Evolutionary conservation across 2,888 invertebrate species (phyloP).

Genomic region (Apamea sordens): DNA sequence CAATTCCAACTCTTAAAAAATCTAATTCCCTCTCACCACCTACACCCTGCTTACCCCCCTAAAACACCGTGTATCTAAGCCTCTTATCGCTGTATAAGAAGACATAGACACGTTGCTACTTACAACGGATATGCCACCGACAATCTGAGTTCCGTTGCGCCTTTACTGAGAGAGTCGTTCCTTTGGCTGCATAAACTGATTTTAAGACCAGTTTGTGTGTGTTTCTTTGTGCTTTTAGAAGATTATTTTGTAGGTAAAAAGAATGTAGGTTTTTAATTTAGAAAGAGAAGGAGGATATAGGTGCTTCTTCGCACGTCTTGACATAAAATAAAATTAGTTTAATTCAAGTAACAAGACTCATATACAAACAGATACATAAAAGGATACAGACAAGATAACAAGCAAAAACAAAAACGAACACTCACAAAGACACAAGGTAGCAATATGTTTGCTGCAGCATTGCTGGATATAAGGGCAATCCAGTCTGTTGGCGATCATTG

Average conservation of each 20-base stretch:
- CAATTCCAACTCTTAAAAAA: background rate
- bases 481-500: no score
- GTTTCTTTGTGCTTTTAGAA: constrained; percentile 1
- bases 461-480: no score
- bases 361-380: no score
- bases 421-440: no score
- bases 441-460: no score
- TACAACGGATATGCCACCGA: constrained; percentile 70
- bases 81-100: constrained; percentile 26
- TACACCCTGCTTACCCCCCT: background rate
- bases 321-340: no score
- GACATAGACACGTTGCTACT: constrained; percentile 26
- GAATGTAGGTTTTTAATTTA: background rate
- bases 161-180: constrained; percentile 47
- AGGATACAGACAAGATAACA: no score
- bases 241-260: background rate
- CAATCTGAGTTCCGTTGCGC: constrained; percentile 68
- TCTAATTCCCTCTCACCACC: background rate
- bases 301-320: background rate
- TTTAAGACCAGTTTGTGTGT: constrained; percentile 37
- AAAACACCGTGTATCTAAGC: constrained; percentile 15
- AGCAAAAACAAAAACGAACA: no score
- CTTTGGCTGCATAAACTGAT: constrained; percentile 51
- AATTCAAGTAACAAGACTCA: no score
- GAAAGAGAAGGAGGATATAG: background rate